Conservation (phyloP, 2,113 vertebrate species). For the Carassius auratus region DNA sequence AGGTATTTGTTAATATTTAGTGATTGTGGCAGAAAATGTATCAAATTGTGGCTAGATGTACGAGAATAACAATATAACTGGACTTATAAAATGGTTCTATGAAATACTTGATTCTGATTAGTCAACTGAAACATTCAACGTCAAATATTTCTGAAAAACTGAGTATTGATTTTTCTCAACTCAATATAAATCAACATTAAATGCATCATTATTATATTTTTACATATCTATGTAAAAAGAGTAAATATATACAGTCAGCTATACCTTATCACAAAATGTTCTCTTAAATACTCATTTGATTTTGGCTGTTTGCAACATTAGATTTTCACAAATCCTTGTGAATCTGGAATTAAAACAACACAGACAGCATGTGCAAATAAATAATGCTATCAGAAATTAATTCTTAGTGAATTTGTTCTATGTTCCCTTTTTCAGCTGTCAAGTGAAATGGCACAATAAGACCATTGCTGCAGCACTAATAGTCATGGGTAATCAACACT, state of each 20-base stretch:
- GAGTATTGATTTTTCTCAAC: not conserved
- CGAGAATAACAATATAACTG: not conserved
- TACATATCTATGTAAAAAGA: too few relatives aligned
- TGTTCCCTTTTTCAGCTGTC: not conserved
- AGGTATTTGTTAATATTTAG: not conserved
- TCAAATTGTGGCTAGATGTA: not conserved
- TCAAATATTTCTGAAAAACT: not conserved
- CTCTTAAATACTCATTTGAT: not conserved
- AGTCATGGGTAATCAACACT: constrained; percentile 21
- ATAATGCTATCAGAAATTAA: not conserved
- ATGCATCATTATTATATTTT: not conserved
- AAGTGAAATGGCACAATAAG: constrained; percentile 34
- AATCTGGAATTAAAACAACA: not conserved
- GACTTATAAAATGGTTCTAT: not conserved
- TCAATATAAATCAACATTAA: not conserved
- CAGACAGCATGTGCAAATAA: not conserved
- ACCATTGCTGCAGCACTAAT: not conserved
- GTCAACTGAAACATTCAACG: too few relatives aligned
- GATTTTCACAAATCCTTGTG: not conserved
- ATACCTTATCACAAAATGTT: not conserved
- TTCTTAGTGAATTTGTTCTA: not conserved
- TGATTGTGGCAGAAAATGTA: too few relatives aligned
- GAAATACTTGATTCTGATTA: not conserved
- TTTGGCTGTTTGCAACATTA: not conserved
- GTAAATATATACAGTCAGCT: not conserved